phyloP scores from a whole-genome alignment of 2,797 vertebrate genomes.

The Astyanax mexicanus region DNA sequence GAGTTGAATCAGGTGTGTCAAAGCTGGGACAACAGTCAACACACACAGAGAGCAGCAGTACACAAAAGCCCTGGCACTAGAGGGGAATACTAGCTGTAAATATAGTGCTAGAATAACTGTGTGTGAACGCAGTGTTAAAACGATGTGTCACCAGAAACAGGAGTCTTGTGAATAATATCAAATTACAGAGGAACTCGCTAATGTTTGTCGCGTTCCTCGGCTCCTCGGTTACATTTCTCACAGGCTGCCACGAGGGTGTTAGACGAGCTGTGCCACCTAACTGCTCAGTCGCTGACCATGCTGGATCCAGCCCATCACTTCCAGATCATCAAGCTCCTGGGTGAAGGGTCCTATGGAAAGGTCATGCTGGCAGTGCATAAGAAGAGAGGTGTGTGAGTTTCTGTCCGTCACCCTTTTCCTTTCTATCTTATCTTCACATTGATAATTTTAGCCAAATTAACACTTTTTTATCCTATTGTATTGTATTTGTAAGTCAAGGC shows the following conservation, averaged over 20 bases:
- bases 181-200: conserved; percentile 13
- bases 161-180: neutral
- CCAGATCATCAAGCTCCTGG: conserved; percentile 84
- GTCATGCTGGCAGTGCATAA: conserved; percentile 89
- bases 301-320: conserved; percentile 88
- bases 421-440: neutral
- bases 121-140: neutral
- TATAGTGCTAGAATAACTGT: neutral
- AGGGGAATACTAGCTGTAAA: neutral
- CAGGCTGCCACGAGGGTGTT: conserved; percentile 73
- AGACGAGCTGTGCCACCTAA: conserved; percentile 87
- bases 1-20: neutral
- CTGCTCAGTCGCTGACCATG: conserved; percentile 83
- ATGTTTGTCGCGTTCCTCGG: conserved; percentile 2
- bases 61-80: neutral
- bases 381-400: conserved; percentile 78
- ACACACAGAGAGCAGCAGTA: neutral
- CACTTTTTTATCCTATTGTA: no score
- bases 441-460: no score
- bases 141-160: neutral
- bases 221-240: neutral
- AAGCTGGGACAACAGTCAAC: neutral
- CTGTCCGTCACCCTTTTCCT: neutral
- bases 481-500: no score
- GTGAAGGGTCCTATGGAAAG: conserved; percentile 90